These are phyloP conservation scores for Protomyctophum bolini DNA, from an alignment of 2,113 vertebrate genomes.

Conservation along the genomic window DNA sequence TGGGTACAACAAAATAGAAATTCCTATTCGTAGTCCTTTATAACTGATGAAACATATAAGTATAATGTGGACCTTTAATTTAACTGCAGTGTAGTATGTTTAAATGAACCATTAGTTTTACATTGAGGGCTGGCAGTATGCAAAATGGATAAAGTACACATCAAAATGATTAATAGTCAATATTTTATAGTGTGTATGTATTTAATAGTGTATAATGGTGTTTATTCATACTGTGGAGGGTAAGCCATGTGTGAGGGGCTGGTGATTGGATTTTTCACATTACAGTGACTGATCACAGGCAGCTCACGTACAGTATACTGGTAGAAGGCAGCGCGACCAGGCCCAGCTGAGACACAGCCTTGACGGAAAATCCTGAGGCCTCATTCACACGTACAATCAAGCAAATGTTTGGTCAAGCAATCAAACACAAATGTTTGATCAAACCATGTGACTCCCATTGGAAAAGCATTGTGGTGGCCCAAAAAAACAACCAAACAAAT, in stretches of 20 bases:
- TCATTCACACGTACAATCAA: background rate
- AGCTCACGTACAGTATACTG: conserved; percentile 31
- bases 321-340: conserved; percentile 53
- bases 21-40: conserved; percentile 12
- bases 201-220: background rate
- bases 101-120: conserved; percentile 9
- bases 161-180: no score
- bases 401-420: conserved; percentile 12
- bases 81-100: background rate
- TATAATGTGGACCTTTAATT: no score
- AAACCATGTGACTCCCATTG: no score
- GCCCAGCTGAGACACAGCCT: conserved; percentile 51
- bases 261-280: conserved; percentile 63
- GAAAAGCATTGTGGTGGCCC: no score
- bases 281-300: conserved; percentile 58
- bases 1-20: conserved; percentile 15
- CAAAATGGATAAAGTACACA: background rate
- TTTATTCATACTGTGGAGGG: conserved; percentile 9
- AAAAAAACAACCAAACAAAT: no score
- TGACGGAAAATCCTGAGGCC: conserved; percentile 1
- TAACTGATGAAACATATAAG: conserved; percentile 22
- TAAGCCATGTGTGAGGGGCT: conserved; percentile 42
- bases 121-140: conserved; percentile 18
- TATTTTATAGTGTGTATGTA: background rate
- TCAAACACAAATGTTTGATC: conserved; percentile 43